A percentile compares a stretch with the other conserved stretches of the same genome.
phyloP scores from a whole-genome alignment of 2,113 vertebrate species.

The Forbesichthys papilliferus region DNA sequence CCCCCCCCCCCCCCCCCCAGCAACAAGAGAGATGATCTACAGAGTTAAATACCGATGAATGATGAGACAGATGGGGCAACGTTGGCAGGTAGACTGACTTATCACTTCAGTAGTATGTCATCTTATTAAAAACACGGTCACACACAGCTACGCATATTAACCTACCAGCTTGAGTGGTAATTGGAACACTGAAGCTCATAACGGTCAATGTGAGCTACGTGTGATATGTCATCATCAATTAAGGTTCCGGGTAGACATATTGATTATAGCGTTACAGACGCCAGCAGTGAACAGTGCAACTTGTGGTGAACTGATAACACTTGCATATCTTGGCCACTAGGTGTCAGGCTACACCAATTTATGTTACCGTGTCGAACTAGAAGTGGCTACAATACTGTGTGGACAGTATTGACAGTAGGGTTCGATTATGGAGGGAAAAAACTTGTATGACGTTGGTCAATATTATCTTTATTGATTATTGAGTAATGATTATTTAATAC shows the following conservation, averaged over 20 bases:
- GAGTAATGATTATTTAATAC: no score
- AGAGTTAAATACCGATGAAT: conserved; percentile 24
- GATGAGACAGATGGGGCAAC: conserved; percentile 6
- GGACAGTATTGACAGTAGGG: no score
- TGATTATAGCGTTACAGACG: not conserved
- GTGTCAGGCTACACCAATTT: conserved; percentile 51
- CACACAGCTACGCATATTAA: not conserved
- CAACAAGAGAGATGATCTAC: conserved; percentile 26
- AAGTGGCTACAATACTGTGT: not conserved
- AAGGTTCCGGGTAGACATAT: not conserved
- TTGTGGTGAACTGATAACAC: not conserved
- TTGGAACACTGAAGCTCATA: not conserved
- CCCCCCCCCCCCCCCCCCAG: no score
- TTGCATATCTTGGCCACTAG: conserved; percentile 46
- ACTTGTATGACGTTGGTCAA: no score
- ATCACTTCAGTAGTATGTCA: not conserved
- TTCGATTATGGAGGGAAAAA: no score
- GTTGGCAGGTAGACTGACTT: not conserved
- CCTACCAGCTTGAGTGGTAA: no score
- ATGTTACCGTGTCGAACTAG: not conserved
- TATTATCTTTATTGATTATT: no score
- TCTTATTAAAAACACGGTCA: not conserved
- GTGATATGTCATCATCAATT: not conserved
- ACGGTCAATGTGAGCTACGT: not conserved
- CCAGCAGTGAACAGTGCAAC: not conserved